Percentiles rank a stretch among this genome's conserved stretches.
Conservation (phyloP, 2,113 vertebrate genomes). For the Muntiacus muntjak region DNA sequence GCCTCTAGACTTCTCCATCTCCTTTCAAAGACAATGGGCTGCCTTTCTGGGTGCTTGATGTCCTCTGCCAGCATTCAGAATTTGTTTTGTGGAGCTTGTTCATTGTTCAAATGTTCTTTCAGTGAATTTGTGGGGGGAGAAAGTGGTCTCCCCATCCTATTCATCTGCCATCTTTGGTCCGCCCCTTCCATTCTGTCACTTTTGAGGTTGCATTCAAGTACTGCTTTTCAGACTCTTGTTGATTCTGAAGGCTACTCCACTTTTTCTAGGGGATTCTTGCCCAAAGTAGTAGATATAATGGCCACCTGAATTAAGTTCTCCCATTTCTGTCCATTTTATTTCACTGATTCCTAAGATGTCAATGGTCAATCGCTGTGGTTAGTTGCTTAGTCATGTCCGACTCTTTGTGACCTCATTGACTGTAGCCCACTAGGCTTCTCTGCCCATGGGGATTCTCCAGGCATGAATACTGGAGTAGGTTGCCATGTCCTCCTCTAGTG, state of each 20-base stretch:
- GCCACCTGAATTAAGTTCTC: neutral
- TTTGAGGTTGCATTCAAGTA: neutral
- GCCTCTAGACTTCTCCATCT: neutral
- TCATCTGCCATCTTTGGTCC: too few relatives aligned
- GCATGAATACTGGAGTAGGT: neutral
- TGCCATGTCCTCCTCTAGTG: neutral
- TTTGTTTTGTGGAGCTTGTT: too few relatives aligned
- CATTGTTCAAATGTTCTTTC: too few relatives aligned
- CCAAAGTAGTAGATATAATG: neutral
- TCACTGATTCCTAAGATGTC: neutral
- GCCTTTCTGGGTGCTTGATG: too few relatives aligned
- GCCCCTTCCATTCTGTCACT: neutral
- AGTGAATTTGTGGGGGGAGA: too few relatives aligned
- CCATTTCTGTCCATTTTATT: neutral
- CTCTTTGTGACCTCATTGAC: neutral
- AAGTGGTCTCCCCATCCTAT: too few relatives aligned
- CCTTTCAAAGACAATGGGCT: neutral
- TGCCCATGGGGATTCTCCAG: neutral
- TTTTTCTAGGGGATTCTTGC: neutral
- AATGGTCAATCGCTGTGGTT: neutral
- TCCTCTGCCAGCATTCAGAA: too few relatives aligned
- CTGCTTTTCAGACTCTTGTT: neutral
- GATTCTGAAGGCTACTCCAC: neutral
- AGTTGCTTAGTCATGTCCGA: neutral
- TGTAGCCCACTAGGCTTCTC: neutral